Evolutionary conservation across 1,140 invertebrate genomes (phyloP), one percentile per base, ranked within the genome.

Genomic region (Eumaeus atala): DNA sequence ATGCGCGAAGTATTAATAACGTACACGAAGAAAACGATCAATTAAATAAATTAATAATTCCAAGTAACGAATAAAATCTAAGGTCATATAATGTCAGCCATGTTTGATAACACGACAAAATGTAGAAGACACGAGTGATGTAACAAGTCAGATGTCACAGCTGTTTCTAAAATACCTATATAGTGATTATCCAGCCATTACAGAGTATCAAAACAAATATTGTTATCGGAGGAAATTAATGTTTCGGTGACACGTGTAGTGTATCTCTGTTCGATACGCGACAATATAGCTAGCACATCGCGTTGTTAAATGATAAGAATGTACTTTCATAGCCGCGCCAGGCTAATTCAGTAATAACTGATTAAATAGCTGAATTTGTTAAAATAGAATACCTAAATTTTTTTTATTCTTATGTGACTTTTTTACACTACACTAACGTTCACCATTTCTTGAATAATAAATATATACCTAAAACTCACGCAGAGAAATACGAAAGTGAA

Each of bases 181-280:
- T 58, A 17, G 56, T 21, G 12, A 40, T 33, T 49, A 57, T 52
- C 10, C 21, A 37, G 47, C 42, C 28, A 35, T 28, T 40, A 35
- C 47, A 50, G 5, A 48, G n/a, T 42, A 54, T 54, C 48, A 64
- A 67, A 65, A 69, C 54, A 71, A 74, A 73, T 64, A 72, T 34
- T 67, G 55, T 68, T 72, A 71, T 71, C 68, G 48, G 48, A 54
- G 55, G 21, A 28, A 28, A 28, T 28, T 28, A 28, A 28, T 28
- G 21, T 28, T 28, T 28, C 6, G 16, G 33, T 37, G 56, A 57
- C 60, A 64, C 67, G 62, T 70, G 63, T 60, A 64, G 12, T 37
- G 35, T 52, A 33, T 48, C 51, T 44, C 11, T 44, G 9, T 14
- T 9, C 9, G 21, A 28, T 2, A 28, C 21, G 6, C 21, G 21